Percentiles rank a stretch among this genome's conserved stretches.
phyloP scores from a whole-genome alignment of 2,888 invertebrate species.

The Pseudolycoriella hygida region DNA sequence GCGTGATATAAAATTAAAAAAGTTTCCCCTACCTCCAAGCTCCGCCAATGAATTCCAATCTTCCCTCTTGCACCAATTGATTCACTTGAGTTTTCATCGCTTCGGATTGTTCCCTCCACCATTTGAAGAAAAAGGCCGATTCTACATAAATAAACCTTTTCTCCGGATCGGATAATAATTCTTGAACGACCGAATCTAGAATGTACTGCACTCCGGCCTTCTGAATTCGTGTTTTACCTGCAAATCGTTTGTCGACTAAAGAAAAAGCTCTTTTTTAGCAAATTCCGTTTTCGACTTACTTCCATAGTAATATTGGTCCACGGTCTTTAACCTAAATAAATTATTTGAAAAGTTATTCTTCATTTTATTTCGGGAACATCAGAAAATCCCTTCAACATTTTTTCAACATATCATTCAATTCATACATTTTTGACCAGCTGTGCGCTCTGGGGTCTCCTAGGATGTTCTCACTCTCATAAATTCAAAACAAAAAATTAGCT shows the following conservation, averaged over 20 bases:
- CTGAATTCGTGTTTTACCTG: constrained; percentile 44
- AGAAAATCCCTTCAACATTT: too few species aligned
- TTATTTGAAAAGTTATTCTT: too few species aligned
- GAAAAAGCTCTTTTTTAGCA: too few species aligned
- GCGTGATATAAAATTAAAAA: too few species aligned
- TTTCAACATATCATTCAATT: too few species aligned
- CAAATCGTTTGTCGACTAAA: constrained; percentile 11
- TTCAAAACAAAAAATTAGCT: too few species aligned
- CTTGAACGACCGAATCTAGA: constrained; percentile 64
- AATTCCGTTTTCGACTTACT: constrained; percentile 31
- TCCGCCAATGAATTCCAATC: constrained; percentile 60
- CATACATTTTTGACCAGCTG: too few species aligned
- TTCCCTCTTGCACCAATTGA: constrained; percentile 48
- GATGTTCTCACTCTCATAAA: too few species aligned
- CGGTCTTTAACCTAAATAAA: constrained; percentile 80
- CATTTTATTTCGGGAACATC: too few species aligned
- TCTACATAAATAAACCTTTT: constrained; percentile 81
- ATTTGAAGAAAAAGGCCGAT: constrained; percentile 69
- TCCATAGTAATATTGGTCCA: constrained; percentile 84
- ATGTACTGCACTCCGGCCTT: constrained; percentile 81
- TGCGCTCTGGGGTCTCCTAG: too few species aligned
- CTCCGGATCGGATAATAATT: constrained; percentile 48
- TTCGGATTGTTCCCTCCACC: constrained; percentile 59
- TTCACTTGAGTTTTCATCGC: constrained; percentile 39
- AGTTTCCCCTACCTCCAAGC: not conserved